Conservation (phyloP, 1,140 invertebrate genomes). For the Brachionus asplanchnoidis region DNA sequence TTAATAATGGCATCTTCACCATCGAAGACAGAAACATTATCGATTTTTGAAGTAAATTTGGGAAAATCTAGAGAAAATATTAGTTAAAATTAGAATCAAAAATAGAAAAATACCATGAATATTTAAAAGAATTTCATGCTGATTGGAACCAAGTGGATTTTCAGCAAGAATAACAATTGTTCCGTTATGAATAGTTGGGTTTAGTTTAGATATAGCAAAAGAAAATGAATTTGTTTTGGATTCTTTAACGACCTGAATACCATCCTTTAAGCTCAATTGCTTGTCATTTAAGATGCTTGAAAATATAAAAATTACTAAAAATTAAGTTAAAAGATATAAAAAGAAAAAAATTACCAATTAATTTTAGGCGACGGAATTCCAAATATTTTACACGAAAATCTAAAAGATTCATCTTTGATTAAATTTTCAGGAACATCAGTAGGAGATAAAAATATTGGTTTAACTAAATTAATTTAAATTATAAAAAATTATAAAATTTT, state of each 20-base stretch:
- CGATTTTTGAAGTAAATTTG: not conserved
- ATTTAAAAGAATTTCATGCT: not conserved
- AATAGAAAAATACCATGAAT: not conserved
- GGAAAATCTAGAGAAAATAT: not conserved
- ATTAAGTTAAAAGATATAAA: not conserved
- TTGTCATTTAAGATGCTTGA: not conserved
- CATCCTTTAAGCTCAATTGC: not conserved
- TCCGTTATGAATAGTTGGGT: not conserved
- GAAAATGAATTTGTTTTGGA: not conserved
- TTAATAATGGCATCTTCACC: not conserved
- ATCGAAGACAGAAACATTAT: not conserved
- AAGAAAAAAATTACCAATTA: conserved; percentile 64
- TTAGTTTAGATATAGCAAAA: not conserved
- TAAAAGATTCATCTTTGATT: not conserved
- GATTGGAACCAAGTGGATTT: not conserved
- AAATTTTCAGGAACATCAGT: not conserved
- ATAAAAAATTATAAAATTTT: not conserved
- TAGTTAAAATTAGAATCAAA: not conserved
- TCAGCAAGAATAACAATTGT: not conserved
- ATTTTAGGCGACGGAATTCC: conserved; percentile 81
- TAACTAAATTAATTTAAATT: not conserved
- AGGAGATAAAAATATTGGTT: not conserved
- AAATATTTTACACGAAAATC: conserved; percentile 81
- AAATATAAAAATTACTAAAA: not conserved
- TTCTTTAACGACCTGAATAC: not conserved